Conservation (phyloP, 2,888 invertebrate genomes). For the Phengaris alcon region DNA sequence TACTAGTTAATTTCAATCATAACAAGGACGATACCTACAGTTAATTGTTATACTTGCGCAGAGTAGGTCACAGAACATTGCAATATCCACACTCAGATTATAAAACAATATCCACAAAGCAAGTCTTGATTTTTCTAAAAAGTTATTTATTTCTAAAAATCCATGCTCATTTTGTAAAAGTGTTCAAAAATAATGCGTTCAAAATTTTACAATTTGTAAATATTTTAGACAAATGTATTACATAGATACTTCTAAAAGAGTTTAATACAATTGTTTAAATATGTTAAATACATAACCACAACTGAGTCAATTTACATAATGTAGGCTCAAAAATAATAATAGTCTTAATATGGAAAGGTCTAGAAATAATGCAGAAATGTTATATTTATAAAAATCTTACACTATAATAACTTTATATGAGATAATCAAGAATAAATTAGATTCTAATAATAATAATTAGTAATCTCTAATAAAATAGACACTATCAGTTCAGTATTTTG, state of each 20-base stretch:
- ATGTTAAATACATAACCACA: no score
- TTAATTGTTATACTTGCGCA: no score
- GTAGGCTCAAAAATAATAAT: no score
- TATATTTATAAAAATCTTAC: neutral
- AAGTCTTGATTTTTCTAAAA: neutral
- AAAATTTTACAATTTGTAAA: neutral
- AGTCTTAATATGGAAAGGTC: no score
- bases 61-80: neutral
- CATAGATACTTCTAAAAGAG: neutral
- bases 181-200: slow-evolving; percentile 15
- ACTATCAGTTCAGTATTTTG: neutral
- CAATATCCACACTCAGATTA: no score
- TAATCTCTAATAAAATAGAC: neutral
- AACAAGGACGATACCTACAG: no score
- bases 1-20: no score
- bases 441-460: neutral
- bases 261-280: no score
- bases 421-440: neutral
- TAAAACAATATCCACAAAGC: neutral
- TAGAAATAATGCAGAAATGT: no score
- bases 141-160: neutral
- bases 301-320: no score
- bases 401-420: neutral
- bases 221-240: neutral
- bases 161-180: slow-evolving; percentile 14